phyloP scores from a whole-genome alignment of 2,113 vertebrate species.

The Verasper variegatus region DNA sequence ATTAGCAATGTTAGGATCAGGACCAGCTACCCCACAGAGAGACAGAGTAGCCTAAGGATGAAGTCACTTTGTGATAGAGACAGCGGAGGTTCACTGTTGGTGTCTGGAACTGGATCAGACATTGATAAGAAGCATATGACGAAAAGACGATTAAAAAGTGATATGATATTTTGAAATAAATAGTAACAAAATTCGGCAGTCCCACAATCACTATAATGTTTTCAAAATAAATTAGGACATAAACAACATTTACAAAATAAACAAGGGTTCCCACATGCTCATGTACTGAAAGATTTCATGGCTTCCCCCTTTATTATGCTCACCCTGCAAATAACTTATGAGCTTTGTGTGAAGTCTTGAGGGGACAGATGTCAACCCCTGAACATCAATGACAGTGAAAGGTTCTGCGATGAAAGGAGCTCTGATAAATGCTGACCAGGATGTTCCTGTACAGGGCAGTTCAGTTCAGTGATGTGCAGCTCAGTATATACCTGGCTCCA shows the following conservation, averaged over 20 bases:
- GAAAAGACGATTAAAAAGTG: not conserved
- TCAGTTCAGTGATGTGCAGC: constrained; percentile 3
- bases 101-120: too few relatives aligned
- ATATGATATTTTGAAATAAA: not conserved
- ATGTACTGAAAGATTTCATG: not conserved
- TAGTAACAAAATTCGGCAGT: constrained; percentile 1
- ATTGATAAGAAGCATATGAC: too few relatives aligned
- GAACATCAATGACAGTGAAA: not conserved
- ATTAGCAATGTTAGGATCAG: not conserved
- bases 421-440: constrained; percentile 12
- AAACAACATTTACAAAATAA: constrained; percentile 36
- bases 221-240: not conserved
- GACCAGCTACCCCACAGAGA: not conserved
- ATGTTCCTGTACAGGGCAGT: constrained; percentile 14
- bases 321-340: constrained; percentile 5
- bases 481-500: constrained; percentile 24
- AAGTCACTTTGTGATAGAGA: not conserved
- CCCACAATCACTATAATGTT: not conserved
- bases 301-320: not conserved
- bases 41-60: not conserved
- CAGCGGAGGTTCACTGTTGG: too few relatives aligned
- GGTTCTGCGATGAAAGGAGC: constrained; percentile 20
- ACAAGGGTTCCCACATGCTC: constrained; percentile 13
- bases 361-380: constrained; percentile 5
- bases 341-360: constrained; percentile 3